Evolutionary conservation across 2,888 invertebrate genomes (phyloP).

Genomic region (Ctenicera cuprea): DNA sequence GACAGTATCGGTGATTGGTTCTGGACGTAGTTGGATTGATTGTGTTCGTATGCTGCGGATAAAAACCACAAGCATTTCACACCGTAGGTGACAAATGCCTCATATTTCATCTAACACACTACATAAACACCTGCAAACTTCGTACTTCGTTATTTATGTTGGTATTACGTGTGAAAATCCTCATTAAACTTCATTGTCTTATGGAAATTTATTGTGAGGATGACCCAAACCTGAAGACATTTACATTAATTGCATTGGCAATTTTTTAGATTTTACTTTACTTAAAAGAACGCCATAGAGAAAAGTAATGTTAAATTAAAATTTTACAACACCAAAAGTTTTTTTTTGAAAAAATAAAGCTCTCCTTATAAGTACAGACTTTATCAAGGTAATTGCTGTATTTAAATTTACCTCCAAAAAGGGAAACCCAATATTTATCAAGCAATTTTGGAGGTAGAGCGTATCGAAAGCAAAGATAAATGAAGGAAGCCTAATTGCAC

Average conservation of each 20-base stretch:
- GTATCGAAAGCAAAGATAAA: conserved; percentile 46
- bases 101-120: conserved; percentile 49
- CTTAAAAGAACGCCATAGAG: neutral
- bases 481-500: conserved; percentile 44
- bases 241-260: neutral
- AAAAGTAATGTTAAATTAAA: neutral
- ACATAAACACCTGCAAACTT: conserved; percentile 38
- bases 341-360: conserved; percentile 8
- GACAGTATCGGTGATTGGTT: conserved; percentile 48
- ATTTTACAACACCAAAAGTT: neutral
- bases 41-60: conserved; percentile 38
- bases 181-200: conserved; percentile 33
- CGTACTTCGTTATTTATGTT: conserved; percentile 26
- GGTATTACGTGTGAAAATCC: conserved; percentile 35
- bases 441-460: conserved; percentile 35
- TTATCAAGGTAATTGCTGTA: conserved; percentile 29
- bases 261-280: neutral
- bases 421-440: conserved; percentile 42
- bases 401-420: conserved; percentile 41
- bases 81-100: conserved; percentile 51
- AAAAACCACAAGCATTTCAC: conserved; percentile 46
- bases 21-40: conserved; percentile 42
- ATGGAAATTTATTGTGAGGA: conserved; percentile 8
- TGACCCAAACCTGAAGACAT: neutral
- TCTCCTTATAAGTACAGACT: conserved; percentile 31